Percentiles rank a stretch among this genome's conserved stretches.
phyloP scores from a whole-genome alignment of 2,888 invertebrate genomes.

The Lithophane ornitopus region DNA sequence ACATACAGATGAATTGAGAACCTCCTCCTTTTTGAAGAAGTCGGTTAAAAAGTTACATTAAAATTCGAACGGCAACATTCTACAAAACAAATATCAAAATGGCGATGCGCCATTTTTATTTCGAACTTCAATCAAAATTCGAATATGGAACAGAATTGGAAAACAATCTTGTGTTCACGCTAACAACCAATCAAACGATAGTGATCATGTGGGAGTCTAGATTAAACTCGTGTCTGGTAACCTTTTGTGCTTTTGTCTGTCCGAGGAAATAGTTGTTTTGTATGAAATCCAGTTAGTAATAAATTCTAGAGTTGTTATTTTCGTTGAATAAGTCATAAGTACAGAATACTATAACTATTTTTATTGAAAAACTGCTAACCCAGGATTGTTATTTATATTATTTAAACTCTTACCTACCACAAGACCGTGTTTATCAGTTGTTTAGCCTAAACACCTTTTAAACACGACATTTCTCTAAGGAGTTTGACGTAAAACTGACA shows the following conservation, averaged over 20 bases:
- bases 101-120: conserved; percentile 14
- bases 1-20: no score
- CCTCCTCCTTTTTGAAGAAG: no score
- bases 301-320: not conserved
- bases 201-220: conserved; percentile 15
- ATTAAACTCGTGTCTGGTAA: conserved; percentile 23
- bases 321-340: not conserved
- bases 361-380: no score
- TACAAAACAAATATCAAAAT: not conserved
- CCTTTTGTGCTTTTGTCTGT: conserved; percentile 5
- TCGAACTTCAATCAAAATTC: conserved; percentile 47
- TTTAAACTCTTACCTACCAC: no score
- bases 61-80: not conserved
- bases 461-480: no score
- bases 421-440: no score
- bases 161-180: conserved; percentile 35
- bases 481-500: no score
- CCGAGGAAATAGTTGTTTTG: conserved; percentile 5
- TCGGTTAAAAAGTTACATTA: not conserved
- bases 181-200: conserved; percentile 37
- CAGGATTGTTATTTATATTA: no score
- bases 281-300: not conserved
- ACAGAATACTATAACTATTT: not conserved
- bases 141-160: conserved; percentile 39
- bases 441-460: no score